Conservation (phyloP, 2,113 vertebrate species). For the western clawed frog (Xenopus tropicalis) region UCB_Xtro_10.0 CM004447.2:141277501-141278000, state of each 20-base stretch:
- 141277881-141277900: constrained; percentile 54
- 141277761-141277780: constrained; percentile 82
- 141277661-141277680: constrained; percentile 49
- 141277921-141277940: too few species aligned
- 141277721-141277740: constrained; percentile 52
- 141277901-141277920: constrained; percentile 1
- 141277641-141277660: constrained; percentile 57
- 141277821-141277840: constrained; percentile 99
- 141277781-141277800: constrained; percentile 99
- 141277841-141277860: constrained; percentile 99
- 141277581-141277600: constrained; percentile 87
- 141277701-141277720: constrained; percentile 45
- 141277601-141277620: constrained; percentile 77
- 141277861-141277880: constrained; percentile 72
- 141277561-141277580: constrained; percentile 87
- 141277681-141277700: constrained; percentile 43
- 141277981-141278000: too few species aligned
- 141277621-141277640: constrained; percentile 54
- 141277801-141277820: constrained; percentile 99
- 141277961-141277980: too few species aligned
- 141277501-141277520: constrained; percentile 71
- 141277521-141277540: constrained; percentile 96
- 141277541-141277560: constrained; percentile 90
- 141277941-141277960: too few species aligned
- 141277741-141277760: constrained; percentile 50